These are phyloP conservation scores for Lasiurus borealis DNA, from an alignment of 2,113 vertebrate genomes.

Conservation along the genomic window DNA sequence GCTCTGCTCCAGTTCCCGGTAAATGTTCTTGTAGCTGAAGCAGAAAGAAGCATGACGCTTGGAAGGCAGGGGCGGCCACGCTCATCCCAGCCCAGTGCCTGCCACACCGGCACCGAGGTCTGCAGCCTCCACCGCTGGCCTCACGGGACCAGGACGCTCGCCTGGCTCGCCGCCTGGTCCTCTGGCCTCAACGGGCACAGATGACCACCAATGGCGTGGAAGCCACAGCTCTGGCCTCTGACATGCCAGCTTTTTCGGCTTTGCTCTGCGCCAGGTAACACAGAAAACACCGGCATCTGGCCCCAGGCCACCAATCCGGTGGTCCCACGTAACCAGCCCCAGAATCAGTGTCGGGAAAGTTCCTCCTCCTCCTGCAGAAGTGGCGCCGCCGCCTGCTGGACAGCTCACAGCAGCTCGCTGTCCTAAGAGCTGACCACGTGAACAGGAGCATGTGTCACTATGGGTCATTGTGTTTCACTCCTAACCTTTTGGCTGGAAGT, in stretches of 20 bases:
- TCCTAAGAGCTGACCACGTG: neutral
- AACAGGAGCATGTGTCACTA: too few species aligned
- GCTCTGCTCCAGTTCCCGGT: constrained; percentile 94
- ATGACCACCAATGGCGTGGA: fast-evolving
- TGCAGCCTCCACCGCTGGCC: fast-evolving
- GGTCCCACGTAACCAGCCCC: neutral
- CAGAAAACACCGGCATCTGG: fast-evolving
- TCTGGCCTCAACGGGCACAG: neutral
- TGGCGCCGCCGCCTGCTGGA: neutral
- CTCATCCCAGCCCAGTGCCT: neutral
- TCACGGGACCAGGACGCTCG: neutral
- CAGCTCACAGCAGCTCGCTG: neutral
- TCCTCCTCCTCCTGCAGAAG: neutral
- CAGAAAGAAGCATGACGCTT: neutral
- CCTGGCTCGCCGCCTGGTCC: neutral
- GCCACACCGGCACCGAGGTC: neutral
- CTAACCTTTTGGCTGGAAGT: fast-evolving
- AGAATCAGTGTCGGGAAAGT: neutral
- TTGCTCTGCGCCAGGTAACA: fast-evolving
- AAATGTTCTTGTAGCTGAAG: constrained; percentile 93
- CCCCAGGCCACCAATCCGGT: fast-evolving
- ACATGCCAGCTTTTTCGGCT: neutral
- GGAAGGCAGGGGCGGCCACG: neutral
- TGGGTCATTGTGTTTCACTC: too few species aligned
- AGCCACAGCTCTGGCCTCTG: neutral